Percentiles rank a stretch among this genome's conserved stretches.
phyloP scores from a whole-genome alignment of 2,888 invertebrate species.

The Oligia fasciuncula region DNA sequence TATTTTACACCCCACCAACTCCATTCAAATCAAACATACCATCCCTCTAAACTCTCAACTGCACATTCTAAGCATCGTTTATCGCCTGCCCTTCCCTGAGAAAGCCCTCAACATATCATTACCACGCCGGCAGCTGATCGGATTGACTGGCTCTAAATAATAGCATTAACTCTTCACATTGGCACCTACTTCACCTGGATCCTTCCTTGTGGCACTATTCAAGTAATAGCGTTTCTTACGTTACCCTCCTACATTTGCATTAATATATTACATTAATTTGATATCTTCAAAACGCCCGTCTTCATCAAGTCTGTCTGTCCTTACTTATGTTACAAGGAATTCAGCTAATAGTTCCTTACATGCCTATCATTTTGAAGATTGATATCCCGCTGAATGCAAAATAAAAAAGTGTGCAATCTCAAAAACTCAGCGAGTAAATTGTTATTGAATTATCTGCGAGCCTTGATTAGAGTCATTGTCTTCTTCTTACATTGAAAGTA shows the following conservation, averaged over 20 bases:
- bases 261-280: neutral
- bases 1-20: neutral
- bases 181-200: constrained; percentile 43
- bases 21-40: constrained; percentile 17
- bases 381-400: constrained; percentile 24
- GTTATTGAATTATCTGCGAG: constrained; percentile 38
- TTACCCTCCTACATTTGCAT: neutral
- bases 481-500: constrained; percentile 56
- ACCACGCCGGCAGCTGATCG: constrained; percentile 69
- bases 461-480: constrained; percentile 64
- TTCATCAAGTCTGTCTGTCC: constrained; percentile 18
- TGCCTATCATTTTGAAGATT: constrained; percentile 24
- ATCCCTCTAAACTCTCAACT: constrained; percentile 27
- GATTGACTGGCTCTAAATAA: constrained; percentile 67
- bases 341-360: constrained; percentile 5
- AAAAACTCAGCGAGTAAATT: constrained; percentile 42
- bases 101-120: constrained; percentile 63
- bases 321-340: constrained; percentile 13
- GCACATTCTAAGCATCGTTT: constrained; percentile 45
- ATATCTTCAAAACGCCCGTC: constrained; percentile 8
- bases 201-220: constrained; percentile 51
- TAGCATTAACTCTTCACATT: constrained; percentile 59
- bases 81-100: constrained; percentile 53
- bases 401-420: constrained; percentile 33
- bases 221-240: neutral